Conservation (phyloP, 2,888 invertebrate genomes). For the Clunio marinus region DNA sequence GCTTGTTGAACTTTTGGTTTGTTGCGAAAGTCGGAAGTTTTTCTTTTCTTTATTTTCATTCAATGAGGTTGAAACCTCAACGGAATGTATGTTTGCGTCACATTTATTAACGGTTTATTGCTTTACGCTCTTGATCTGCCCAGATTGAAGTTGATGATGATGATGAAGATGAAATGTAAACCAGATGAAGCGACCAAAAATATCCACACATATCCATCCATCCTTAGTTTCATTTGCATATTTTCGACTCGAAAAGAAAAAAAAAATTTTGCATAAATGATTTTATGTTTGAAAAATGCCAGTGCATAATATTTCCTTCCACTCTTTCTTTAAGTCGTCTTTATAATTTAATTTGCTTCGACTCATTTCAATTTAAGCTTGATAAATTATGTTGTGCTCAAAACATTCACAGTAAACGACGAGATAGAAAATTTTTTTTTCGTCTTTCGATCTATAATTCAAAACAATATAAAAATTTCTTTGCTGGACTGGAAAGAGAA, state of each 20-base stretch:
- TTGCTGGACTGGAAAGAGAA: neutral
- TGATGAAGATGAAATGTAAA: neutral
- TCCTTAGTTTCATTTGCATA: no score
- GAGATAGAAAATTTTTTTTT: no score
- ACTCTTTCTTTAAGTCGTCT: neutral
- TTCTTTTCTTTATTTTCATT: neutral
- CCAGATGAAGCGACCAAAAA: neutral
- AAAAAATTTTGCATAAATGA: neutral
- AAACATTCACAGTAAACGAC: neutral
- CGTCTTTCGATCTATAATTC: constrained; percentile 6
- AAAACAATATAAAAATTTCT: neutral
- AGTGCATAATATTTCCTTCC: neutral
- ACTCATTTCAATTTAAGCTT: constrained; percentile 15
- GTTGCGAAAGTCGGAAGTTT: neutral
- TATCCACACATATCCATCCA: no score
- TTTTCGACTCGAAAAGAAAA: neutral
- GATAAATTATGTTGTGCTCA: constrained; percentile 14
- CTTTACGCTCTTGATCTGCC: neutral
- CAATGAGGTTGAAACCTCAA: no score
- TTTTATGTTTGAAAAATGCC: neutral
- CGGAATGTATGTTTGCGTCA: neutral
- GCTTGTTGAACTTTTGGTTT: neutral
- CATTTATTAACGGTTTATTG: neutral
- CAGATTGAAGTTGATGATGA: neutral
- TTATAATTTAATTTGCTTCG: constrained; percentile 10